Evolutionary conservation across 2,113 vertebrate species (phyloP).

Genomic region (Tinamus guttatus): DNA sequence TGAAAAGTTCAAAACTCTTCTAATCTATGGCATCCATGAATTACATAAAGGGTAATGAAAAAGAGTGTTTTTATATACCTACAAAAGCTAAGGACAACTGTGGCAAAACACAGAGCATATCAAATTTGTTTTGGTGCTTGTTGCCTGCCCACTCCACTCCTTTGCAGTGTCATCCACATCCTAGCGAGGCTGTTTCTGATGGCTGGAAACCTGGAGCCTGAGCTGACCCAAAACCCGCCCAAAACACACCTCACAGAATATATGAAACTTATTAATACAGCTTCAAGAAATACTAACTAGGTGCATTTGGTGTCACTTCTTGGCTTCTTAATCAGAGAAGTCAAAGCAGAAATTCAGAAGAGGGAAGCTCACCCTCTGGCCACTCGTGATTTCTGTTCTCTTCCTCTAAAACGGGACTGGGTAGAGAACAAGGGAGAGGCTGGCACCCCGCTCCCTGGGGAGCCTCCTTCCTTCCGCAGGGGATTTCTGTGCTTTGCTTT

Average conservation of each 20-base stretch:
- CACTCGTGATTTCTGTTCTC: not conserved
- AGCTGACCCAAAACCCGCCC: not conserved
- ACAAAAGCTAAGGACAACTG: not conserved
- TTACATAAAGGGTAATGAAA: not conserved
- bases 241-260: not conserved
- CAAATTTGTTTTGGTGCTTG: not conserved
- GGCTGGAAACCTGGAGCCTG: not conserved
- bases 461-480: not conserved
- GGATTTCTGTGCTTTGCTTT: not conserved
- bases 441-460: not conserved
- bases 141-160: not conserved
- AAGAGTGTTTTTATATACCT: not conserved
- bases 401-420: not conserved
- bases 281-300: not conserved
- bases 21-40: not conserved
- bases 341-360: not conserved
- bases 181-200: not conserved
- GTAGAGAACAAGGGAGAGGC: not conserved
- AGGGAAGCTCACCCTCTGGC: not conserved
- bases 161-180: not conserved
- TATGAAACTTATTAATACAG: not conserved
- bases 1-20: not conserved
- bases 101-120: not conserved
- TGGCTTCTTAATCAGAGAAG: not conserved
- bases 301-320: not conserved